These are phyloP conservation scores for Pelagia noctiluca DNA, from an alignment of 30 jellyfish, hydroid and myxozoan species.

Conservation along the genomic window DNA sequence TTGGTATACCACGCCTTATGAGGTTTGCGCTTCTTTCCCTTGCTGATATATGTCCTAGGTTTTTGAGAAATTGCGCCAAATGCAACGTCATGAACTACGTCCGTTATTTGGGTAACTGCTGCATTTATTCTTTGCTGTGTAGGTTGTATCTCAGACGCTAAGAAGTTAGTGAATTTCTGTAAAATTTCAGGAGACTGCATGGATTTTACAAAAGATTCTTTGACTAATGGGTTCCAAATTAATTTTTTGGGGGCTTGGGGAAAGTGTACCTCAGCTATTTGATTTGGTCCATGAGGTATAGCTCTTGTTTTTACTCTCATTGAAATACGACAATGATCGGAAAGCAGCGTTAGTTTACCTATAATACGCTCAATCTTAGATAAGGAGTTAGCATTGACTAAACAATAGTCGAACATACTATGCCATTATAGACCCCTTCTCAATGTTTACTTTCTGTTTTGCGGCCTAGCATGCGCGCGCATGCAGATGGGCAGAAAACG, in stretches of 20 bases:
- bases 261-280: neutral
- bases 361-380: neutral
- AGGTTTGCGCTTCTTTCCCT: neutral
- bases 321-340: constrained; percentile 8
- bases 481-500: no score
- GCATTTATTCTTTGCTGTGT: neutral
- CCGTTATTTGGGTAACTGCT: neutral
- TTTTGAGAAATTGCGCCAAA: neutral
- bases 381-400: neutral
- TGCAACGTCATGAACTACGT: neutral
- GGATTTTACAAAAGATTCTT: neutral
- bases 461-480: no score
- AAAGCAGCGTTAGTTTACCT: neutral
- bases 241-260: constrained; percentile 7
- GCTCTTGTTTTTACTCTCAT: constrained; percentile 12
- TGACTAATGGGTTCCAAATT: neutral
- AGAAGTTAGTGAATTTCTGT: neutral
- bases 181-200: neutral
- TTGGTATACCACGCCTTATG: no score
- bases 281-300: neutral
- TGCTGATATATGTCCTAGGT: neutral
- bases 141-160: neutral
- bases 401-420: neutral
- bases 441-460: no score
- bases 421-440: no score